Evolutionary conservation across 2,113 vertebrate genomes (phyloP).

Genomic region (Antechinus stuartii): DNA sequence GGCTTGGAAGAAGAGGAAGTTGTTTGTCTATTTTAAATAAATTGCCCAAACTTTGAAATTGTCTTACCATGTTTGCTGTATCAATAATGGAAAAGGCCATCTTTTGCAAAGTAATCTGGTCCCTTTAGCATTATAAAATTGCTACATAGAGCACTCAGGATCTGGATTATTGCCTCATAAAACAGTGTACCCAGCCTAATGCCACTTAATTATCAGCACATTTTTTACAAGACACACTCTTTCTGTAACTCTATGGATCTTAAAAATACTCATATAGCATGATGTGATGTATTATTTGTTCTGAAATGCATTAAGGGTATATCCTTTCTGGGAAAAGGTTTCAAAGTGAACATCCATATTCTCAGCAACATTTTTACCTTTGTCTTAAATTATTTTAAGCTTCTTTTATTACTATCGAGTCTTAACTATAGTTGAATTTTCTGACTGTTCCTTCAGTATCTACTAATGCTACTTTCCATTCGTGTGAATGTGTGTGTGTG

Average conservation of each 20-base stretch:
- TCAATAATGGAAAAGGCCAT: neutral
- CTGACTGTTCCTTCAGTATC: constrained; percentile 2
- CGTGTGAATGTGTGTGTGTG: neutral
- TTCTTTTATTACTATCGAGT: constrained; percentile 19
- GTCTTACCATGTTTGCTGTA: neutral
- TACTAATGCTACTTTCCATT: neutral
- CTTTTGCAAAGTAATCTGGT: constrained; percentile 47
- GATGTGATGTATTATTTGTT: neutral
- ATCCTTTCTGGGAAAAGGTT: neutral
- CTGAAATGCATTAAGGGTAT: neutral
- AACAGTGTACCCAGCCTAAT: constrained; percentile 21
- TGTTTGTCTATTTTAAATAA: neutral
- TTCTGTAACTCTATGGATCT: constrained; percentile 35
- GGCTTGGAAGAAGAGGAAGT: neutral
- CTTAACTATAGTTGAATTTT: neutral
- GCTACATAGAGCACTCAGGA: constrained; percentile 8
- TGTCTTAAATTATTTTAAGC: constrained; percentile 42
- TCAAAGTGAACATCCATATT: neutral
- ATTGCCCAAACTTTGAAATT: neutral
- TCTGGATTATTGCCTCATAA: constrained; percentile 22
- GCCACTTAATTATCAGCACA: constrained; percentile 32
- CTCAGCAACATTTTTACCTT: constrained; percentile 35
- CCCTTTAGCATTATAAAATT: constrained; percentile 30
- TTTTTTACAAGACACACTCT: constrained; percentile 41
- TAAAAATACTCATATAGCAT: constrained; percentile 31